phyloP scores from a whole-genome alignment of 2,113 vertebrate genomes.

The Calyptommatus sinebrachiatus region DNA sequence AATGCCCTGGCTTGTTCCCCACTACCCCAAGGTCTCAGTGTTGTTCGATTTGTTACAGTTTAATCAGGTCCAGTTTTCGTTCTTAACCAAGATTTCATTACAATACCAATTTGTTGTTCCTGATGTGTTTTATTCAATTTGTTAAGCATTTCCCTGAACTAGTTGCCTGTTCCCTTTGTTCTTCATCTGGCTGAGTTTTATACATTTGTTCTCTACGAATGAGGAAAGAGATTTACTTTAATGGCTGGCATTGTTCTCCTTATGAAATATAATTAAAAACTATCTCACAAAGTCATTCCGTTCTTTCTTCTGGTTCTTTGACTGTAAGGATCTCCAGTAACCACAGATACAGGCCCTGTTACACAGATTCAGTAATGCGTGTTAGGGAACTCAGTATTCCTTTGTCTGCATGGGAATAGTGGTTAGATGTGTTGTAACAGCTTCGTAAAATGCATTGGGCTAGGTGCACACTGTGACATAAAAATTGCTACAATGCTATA shows the following conservation, averaged over 20 bases:
- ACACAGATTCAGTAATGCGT: no score
- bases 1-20: background rate
- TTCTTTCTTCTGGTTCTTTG: background rate
- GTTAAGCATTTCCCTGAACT: background rate
- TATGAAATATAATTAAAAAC: background rate
- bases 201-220: background rate
- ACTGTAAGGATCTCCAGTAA: background rate
- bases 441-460: no score
- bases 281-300: background rate
- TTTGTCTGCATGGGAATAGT: no score
- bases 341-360: background rate
- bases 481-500: no score
- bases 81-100: background rate
- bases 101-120: background rate
- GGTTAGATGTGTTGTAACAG: no score
- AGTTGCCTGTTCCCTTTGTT: background rate
- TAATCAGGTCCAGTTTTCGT: background rate
- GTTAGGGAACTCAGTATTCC: no score
- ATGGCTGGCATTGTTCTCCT: background rate
- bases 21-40: background rate
- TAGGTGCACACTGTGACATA: no score
- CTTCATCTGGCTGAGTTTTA: background rate
- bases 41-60: background rate
- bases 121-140: conserved; percentile 3
- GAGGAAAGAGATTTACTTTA: conserved; percentile 10